A percentile compares a stretch with the other conserved stretches of the same genome.
phyloP scores from a whole-genome alignment of 2,113 vertebrate genomes.

The Heptranchias perlo region DNA sequence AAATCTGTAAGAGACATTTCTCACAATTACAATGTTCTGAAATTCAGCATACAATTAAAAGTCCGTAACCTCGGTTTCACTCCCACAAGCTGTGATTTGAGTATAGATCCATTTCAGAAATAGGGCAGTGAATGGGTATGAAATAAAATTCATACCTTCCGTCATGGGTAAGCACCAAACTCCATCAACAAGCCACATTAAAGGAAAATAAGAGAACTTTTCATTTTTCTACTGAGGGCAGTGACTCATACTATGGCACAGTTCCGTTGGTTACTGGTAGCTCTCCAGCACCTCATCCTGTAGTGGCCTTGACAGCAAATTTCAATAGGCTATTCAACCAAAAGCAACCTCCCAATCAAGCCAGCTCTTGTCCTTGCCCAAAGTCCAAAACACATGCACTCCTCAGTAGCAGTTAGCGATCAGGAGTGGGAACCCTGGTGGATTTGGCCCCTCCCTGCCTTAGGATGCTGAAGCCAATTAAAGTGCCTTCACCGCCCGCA shows the following conservation, averaged over 20 bases:
- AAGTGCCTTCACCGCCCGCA: not conserved
- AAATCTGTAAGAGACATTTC: not conserved
- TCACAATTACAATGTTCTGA: not conserved
- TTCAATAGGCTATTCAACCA: not conserved
- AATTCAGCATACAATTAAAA: not conserved
- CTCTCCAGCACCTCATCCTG: not conserved
- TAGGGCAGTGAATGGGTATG: not conserved
- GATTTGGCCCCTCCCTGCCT: not conserved
- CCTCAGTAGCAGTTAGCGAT: not conserved
- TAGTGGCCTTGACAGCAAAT: not conserved
- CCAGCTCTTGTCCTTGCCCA: not conserved
- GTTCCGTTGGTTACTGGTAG: not conserved
- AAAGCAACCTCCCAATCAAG: not conserved
- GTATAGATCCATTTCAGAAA: not conserved
- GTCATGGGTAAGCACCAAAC: not conserved
- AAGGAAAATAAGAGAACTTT: not conserved
- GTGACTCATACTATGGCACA: not conserved
- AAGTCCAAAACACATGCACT: not conserved
- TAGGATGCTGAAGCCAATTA: not conserved
- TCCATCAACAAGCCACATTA: not conserved
- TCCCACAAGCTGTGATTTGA: not conserved
- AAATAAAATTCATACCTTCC: not conserved
- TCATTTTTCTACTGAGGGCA: not conserved
- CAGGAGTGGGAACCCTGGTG: not conserved
- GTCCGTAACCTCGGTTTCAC: not conserved